A percentile compares a stretch with the other conserved stretches of the same genome.
Conservation (phyloP, 2,888 invertebrate species). For the Epirrhoe tristata region DNA sequence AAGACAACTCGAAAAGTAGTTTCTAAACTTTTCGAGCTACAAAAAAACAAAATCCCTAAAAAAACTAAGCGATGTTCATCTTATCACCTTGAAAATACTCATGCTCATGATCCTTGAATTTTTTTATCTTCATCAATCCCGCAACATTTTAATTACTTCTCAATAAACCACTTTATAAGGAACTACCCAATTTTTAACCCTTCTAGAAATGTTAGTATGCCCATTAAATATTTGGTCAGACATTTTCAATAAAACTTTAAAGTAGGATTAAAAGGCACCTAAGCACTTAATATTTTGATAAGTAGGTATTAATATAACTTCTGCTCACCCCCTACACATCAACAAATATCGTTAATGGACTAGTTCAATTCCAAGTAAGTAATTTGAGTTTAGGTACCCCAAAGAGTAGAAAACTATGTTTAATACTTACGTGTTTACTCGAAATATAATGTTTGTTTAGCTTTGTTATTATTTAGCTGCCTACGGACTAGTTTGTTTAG, state of each 20-base stretch:
- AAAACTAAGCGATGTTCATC: no score
- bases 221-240: no score
- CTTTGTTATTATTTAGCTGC: neutral
- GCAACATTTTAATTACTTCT: no score
- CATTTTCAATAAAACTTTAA: neutral
- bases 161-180: no score
- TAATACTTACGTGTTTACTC: neutral
- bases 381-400: neutral
- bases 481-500: neutral
- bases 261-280: neutral
- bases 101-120: no score
- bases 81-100: no score
- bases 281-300: neutral
- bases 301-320: neutral
- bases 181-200: no score
- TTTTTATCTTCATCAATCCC: no score
- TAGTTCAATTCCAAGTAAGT: constrained; percentile 4
- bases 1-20: no score
- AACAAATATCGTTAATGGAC: constrained; percentile 11
- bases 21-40: no score
- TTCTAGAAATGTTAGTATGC: no score
- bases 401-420: neutral
- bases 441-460: neutral
- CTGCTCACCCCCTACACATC: neutral
- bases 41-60: no score